phyloP scores from a whole-genome alignment of 2,113 vertebrate genomes.

The Ictalurus punctatus region DNA sequence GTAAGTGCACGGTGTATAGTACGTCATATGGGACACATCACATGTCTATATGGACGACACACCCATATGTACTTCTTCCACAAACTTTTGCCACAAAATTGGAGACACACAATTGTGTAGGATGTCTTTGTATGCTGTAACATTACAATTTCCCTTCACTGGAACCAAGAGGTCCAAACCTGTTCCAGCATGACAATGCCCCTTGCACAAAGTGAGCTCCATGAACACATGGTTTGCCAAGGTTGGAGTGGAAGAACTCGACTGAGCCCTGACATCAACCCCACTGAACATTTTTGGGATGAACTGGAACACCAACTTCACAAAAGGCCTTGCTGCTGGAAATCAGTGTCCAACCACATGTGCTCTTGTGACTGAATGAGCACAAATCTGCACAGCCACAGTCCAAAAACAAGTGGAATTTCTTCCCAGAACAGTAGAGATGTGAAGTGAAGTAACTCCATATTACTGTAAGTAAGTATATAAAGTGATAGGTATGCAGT shows the following conservation, averaged over 20 bases:
- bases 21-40: no score
- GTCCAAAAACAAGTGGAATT: no score
- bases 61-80: neutral
- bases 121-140: neutral
- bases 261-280: neutral
- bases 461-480: no score
- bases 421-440: no score
- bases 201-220: neutral
- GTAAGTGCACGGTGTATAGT: no score
- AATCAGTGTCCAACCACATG: neutral
- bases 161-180: neutral
- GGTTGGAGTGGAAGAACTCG: neutral
- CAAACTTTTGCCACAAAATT: neutral
- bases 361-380: neutral
- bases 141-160: neutral
- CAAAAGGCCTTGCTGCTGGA: neutral
- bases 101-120: neutral
- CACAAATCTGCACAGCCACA: no score
- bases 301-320: neutral
- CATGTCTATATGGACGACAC: neutral
- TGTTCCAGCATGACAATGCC: neutral
- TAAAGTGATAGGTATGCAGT: no score
- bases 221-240: neutral
- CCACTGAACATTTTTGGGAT: neutral
- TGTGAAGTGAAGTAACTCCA: no score